Percentiles rank a stretch among this genome's conserved stretches.
Conservation (phyloP, 2,888 invertebrate genomes). For the Athetis lepigone region DNA sequence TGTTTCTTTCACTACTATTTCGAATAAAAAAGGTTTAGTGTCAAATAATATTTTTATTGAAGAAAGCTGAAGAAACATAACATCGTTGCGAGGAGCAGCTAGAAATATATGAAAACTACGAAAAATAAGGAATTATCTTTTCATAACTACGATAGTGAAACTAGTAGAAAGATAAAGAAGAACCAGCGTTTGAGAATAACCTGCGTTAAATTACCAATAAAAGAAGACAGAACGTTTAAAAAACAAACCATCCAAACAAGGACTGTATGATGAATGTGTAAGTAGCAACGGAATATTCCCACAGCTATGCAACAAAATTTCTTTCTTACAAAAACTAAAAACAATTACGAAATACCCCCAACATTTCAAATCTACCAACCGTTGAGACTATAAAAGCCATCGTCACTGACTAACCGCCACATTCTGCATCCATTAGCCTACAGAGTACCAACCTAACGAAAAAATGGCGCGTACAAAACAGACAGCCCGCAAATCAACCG, state of each 20-base stretch:
- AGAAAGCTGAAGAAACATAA: no score
- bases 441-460: not conserved
- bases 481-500: conserved; percentile 93
- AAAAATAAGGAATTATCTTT: no score
- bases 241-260: not conserved
- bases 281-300: conserved; percentile 1
- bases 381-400: conserved; percentile 33
- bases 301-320: not conserved
- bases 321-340: not conserved
- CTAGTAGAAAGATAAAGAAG: no score
- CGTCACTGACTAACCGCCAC: no score
- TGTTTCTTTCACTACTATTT: no score
- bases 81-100: no score
- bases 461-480: conserved; percentile 94
- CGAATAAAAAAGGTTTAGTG: no score
- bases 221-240: not conserved
- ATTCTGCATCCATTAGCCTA: no score
- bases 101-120: no score
- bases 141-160: no score
- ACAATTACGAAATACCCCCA: conserved; percentile 26
- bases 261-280: not conserved
- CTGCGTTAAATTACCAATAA: not conserved
- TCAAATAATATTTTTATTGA: no score
- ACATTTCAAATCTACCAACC: not conserved
- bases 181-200: not conserved